Evolutionary conservation across 1,140 invertebrate genomes (phyloP).

Genomic region (Metaphire vulgaris): DNA sequence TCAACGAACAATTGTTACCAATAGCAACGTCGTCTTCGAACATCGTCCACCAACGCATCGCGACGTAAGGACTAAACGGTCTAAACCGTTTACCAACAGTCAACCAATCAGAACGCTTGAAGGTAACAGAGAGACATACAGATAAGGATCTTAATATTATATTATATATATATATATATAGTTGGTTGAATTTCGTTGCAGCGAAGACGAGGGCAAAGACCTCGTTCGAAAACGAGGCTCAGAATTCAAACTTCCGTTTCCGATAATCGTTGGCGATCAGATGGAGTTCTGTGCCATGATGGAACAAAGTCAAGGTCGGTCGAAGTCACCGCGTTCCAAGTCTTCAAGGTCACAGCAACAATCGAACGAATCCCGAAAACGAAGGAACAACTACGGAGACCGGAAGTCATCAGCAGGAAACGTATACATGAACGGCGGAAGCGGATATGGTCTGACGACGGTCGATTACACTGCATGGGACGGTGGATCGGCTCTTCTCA

Average conservation of each 20-base stretch:
- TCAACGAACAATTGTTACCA: no score
- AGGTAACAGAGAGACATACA: no score
- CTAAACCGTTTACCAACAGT: no score
- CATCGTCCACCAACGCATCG: no score
- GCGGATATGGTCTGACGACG: no score
- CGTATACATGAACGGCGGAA: not conserved
- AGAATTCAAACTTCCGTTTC: slow-evolving; percentile 97
- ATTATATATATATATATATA: no score
- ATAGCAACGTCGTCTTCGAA: no score
- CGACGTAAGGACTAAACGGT: no score
- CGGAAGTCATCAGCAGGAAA: not conserved
- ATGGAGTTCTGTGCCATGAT: not conserved
- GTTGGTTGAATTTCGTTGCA: slow-evolving; percentile 52
- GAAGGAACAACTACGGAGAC: no score
- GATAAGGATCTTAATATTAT: no score
- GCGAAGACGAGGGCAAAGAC: slow-evolving; percentile 96
- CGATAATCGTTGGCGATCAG: slow-evolving; percentile 57
- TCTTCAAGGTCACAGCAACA: not conserved
- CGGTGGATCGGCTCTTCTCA: not conserved
- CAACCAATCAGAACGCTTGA: no score
- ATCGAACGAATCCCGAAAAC: not conserved
- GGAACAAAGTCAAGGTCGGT: not conserved
- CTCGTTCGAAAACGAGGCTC: slow-evolving; percentile 90
- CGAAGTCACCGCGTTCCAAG: not conserved
- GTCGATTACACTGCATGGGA: not conserved